phyloP scores from a whole-genome alignment of 2,797 vertebrate species.

The Balearica regulorum region DNA sequence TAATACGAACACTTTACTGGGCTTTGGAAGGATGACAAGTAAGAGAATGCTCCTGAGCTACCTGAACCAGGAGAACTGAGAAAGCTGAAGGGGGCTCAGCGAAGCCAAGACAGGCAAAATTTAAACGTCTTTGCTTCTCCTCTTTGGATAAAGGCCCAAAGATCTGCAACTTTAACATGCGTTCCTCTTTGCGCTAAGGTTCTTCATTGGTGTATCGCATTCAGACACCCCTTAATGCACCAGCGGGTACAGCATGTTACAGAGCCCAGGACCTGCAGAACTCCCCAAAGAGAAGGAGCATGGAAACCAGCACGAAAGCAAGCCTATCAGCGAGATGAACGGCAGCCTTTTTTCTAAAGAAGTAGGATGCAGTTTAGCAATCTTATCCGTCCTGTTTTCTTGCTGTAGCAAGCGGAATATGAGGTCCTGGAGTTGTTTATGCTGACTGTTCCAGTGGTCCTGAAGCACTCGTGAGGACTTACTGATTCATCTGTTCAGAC shows the following conservation, averaged over 20 bases:
- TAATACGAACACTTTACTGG: neutral
- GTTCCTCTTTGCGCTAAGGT: neutral
- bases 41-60: neutral
- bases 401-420: neutral
- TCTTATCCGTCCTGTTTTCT: neutral
- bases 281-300: neutral
- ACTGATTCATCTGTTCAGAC: neutral
- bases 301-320: neutral
- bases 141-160: neutral
- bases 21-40: neutral
- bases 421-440: neutral
- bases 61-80: neutral
- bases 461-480: neutral
- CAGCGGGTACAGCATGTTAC: neutral
- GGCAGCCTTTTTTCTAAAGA: neutral
- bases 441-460: neutral
- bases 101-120: neutral
- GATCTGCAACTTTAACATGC: neutral
- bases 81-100: neutral
- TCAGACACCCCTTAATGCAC: neutral
- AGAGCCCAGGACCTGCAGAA: neutral
- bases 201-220: neutral
- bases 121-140: neutral
- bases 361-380: neutral
- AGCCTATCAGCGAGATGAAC: neutral